These are phyloP conservation scores for Toxonevra muliebris DNA, from an alignment of 2,888 invertebrate species.

Conservation along the genomic window DNA sequence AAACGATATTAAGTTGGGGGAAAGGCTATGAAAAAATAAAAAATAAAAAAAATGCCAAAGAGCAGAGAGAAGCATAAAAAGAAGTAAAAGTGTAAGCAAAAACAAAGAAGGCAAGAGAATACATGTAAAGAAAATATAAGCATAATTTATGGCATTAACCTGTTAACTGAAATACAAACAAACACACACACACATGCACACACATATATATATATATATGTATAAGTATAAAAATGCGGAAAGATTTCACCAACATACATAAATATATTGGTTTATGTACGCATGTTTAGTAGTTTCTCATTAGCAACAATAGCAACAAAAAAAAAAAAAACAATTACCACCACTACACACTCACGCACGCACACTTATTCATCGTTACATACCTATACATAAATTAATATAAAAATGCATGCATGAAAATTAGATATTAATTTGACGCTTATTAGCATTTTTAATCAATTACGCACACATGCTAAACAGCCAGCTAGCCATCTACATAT, in stretches of 20 bases:
- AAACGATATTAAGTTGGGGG: not conserved
- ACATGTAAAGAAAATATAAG: not conserved
- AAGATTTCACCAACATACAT: not conserved
- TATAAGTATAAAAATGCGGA: not conserved
- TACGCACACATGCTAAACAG: not conserved
- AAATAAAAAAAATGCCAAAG: not conserved
- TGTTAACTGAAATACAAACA: not conserved
- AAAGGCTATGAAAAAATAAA: not conserved
- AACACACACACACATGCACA: not conserved
- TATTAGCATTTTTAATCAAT: conserved; percentile 29
- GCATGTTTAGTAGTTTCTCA: too few species aligned
- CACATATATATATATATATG: not conserved
- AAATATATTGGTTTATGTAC: too few species aligned
- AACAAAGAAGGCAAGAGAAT: not conserved
- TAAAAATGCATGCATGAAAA: conserved; percentile 1
- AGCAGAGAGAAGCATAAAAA: not conserved
- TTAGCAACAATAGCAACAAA: not conserved
- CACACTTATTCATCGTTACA: too few species aligned
- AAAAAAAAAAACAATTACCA: conserved; percentile 12
- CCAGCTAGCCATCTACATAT: too few species aligned
- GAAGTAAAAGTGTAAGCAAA: not conserved
- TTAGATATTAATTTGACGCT: conserved; percentile 24
- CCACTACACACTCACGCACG: not conserved
- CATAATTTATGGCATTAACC: conserved; percentile 13
- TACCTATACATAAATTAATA: too few species aligned